Evolutionary conservation across 2,113 vertebrate species (phyloP).

Genomic region (Pelodiscus sinensis): DNA sequence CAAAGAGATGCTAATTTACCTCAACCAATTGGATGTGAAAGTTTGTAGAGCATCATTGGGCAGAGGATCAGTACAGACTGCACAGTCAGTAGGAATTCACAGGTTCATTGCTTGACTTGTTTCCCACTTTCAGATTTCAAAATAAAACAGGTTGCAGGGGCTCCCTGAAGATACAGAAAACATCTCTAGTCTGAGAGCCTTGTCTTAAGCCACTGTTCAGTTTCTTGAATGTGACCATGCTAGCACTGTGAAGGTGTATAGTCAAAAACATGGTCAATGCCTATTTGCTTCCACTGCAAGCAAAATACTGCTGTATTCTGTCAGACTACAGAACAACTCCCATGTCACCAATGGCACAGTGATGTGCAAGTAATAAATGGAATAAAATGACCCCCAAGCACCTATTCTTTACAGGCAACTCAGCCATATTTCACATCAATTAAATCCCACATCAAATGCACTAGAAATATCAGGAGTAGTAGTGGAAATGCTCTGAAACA

Average conservation of each 20-base stretch:
- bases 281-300: rapidly evolving
- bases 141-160: rapidly evolving
- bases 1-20: not conserved
- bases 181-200: rapidly evolving
- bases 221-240: rapidly evolving
- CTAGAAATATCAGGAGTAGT: rapidly evolving
- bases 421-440: rapidly evolving
- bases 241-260: rapidly evolving
- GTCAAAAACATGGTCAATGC: rapidly evolving
- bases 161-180: rapidly evolving
- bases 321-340: rapidly evolving
- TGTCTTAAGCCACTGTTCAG: not conserved
- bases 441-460: not conserved
- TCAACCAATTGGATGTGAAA: rapidly evolving
- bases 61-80: rapidly evolving
- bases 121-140: rapidly evolving
- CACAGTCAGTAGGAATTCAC: rapidly evolving
- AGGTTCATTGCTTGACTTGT: rapidly evolving
- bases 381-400: rapidly evolving
- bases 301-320: not conserved
- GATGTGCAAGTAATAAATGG: rapidly evolving
- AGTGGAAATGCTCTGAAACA: not conserved
- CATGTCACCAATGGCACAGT: rapidly evolving
- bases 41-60: rapidly evolving
- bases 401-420: not conserved